These are phyloP conservation scores for Plectropomus leopardus DNA, from an alignment of 2,113 vertebrate genomes.

Conservation along the genomic window DNA sequence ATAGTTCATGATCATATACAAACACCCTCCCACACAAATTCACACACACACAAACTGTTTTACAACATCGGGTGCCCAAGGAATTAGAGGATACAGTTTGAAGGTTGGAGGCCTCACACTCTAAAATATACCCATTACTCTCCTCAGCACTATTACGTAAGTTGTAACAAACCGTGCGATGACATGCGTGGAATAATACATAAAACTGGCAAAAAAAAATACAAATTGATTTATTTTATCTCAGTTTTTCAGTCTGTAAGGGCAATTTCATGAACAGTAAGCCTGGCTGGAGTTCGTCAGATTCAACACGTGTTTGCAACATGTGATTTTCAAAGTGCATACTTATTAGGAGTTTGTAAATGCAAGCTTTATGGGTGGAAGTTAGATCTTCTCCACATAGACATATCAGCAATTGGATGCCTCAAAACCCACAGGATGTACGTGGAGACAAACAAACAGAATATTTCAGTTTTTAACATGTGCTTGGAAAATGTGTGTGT, in stretches of 20 bases:
- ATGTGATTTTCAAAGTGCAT: constrained; percentile 23
- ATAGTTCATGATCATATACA: constrained; percentile 61
- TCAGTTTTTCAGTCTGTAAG: not conserved
- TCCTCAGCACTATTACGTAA: constrained; percentile 61
- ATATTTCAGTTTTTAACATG: not conserved
- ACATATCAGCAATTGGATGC: not conserved
- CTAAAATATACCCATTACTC: constrained; percentile 65
- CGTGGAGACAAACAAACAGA: not conserved
- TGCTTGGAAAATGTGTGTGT: not conserved
- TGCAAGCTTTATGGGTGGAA: constrained; percentile 5
- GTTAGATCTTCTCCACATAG: not conserved
- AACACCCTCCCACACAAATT: constrained; percentile 68
- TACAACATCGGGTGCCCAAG: constrained; percentile 50
- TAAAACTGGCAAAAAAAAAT: not conserved
- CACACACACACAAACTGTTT: constrained; percentile 68
- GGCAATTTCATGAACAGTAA: not conserved
- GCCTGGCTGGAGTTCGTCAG: not conserved
- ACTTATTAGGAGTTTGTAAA: constrained; percentile 29
- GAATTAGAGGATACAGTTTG: constrained; percentile 63
- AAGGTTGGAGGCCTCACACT: constrained; percentile 59
- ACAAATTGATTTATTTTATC: not conserved
- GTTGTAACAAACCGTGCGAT: constrained; percentile 4
- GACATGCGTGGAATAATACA: not conserved
- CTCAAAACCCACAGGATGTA: not conserved
- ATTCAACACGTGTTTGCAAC: constrained; percentile 10